Evolutionary conservation across 2,888 invertebrate genomes (phyloP).

Genomic region (Parnassius glacialis): DNA sequence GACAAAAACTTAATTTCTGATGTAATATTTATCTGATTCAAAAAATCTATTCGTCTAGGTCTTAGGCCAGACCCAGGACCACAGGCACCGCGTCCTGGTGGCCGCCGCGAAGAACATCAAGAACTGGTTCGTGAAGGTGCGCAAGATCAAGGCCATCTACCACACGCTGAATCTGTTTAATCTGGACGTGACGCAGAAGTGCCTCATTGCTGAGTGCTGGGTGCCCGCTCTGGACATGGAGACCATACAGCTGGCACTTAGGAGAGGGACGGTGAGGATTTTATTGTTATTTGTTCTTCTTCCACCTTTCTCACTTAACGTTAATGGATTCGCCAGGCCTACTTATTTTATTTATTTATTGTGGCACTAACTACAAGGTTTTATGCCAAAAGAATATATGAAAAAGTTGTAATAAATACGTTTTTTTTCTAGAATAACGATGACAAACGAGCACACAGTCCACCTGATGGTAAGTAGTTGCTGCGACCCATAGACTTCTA

Average conservation of each 20-base stretch:
- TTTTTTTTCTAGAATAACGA: no score
- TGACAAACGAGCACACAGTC: no score
- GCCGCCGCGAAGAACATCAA: constrained; percentile 94
- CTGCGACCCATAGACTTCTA: no score
- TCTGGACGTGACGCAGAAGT: constrained; percentile 92
- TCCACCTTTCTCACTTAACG: no score
- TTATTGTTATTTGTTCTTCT: background rate
- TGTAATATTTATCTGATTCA: background rate
- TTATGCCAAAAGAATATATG: no score
- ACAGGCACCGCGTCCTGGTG: constrained; percentile 91
- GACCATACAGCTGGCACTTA: constrained; percentile 7
- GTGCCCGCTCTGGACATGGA: constrained; percentile 85
- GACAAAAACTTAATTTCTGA: no score
- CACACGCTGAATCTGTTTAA: constrained; percentile 94
- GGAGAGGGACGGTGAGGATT: constrained; percentile 4
- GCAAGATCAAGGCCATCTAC: constrained; percentile 96
- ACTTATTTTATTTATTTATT: no score
- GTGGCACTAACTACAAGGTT: no score
- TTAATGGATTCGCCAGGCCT: no score
- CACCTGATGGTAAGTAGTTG: no score
- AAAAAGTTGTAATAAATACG: no score
- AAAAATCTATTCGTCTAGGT: constrained; percentile 75
- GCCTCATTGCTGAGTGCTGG: constrained; percentile 93
- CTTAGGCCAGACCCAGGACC: constrained; percentile 95
- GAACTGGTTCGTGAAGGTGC: constrained; percentile 94